Conservation (phyloP, 1,140 invertebrate species). For the Danaus plexippus region DNA sequence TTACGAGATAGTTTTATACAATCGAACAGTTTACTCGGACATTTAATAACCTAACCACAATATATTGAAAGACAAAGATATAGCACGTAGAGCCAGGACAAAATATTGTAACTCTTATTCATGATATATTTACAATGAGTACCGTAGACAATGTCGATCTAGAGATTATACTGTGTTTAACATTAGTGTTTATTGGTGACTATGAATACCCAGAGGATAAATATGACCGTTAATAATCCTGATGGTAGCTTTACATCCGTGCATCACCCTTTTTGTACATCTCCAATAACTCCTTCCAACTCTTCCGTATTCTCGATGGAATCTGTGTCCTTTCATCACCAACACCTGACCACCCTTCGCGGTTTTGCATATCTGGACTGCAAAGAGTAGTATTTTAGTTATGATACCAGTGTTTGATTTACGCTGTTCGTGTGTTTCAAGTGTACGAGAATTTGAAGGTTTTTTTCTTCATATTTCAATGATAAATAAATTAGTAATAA, state of each 20-base stretch:
- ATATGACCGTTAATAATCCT: slow-evolving; percentile 37
- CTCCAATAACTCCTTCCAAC: slow-evolving; percentile 46
- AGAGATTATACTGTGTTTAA: neutral
- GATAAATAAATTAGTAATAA: no score
- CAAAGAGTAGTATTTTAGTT: neutral
- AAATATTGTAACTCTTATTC: neutral
- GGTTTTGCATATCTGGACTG: slow-evolving; percentile 36
- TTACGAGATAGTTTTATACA: no score
- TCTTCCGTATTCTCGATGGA: slow-evolving; percentile 45
- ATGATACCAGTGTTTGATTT: no score
- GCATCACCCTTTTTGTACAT: slow-evolving; percentile 36
- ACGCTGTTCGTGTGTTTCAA: no score
- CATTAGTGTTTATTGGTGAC: slow-evolving; percentile 16
- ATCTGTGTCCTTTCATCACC: slow-evolving; percentile 34
- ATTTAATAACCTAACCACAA: no score
- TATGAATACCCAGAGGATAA: slow-evolving; percentile 30
- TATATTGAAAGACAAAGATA: no score
- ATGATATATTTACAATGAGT: no score
- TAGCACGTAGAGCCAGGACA: no score
- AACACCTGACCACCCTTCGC: slow-evolving; percentile 44
- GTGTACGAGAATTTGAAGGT: no score
- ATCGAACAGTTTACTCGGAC: no score
- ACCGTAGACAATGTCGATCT: neutral
- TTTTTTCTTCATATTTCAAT: no score
- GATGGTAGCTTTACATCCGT: slow-evolving; percentile 40